Base-by-base conservation (phyloP, 1,140 invertebrate species). In the Brachionus manjavacas region DNA sequence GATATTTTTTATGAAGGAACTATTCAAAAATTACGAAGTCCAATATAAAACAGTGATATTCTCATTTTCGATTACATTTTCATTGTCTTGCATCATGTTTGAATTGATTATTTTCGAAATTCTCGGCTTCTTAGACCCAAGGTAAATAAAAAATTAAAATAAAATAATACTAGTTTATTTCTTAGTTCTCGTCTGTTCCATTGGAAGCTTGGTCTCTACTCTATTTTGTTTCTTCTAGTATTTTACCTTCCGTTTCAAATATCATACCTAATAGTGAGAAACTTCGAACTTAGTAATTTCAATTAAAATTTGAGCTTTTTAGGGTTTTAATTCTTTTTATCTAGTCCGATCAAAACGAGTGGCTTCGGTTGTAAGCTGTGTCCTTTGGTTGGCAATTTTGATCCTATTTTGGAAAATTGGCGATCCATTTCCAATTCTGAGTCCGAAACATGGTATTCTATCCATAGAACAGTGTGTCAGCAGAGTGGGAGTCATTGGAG, bases 71-170 rank as follows among this genome's bases (percentile, higher is more conserved):
- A 92, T 94, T 6, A 99, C 96, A 52, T 97, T 99, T 89, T 94
- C 97, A 4, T 90, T 99, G 3, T 99, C 97, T 14, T 98, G 97
- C 88, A 98, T 96, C 4, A 97, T 99, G 95, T 99, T 99, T 91
- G 97, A 99, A 89, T 91, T 99, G 28, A 99, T 99, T 85, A 99
- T 99, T 89, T 99, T 99, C 92, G 98, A 99, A 91, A 99, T 99
- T 87, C 90, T 98, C 74, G 96, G 94, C 60, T 92, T 98, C 85
- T 90, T 99, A 83, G 95, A 97, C 88, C 91, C 92, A 86, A 93
- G 91, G 93, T 93, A 90, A 90, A 90, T 85, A 35, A 68, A 35
- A 12, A 4, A 31, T 6, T 3, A 68, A 68, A 68, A 68, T 35
- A 9, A 23, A 9, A 70, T 35, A 35, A 49, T 43, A 52, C 11